A percentile compares a stretch with the other conserved stretches of the same genome.
These are phyloP conservation scores for Cranoglanis bouderius DNA, from an alignment of 2,113 vertebrate genomes.

Conservation along the genomic window DNA sequence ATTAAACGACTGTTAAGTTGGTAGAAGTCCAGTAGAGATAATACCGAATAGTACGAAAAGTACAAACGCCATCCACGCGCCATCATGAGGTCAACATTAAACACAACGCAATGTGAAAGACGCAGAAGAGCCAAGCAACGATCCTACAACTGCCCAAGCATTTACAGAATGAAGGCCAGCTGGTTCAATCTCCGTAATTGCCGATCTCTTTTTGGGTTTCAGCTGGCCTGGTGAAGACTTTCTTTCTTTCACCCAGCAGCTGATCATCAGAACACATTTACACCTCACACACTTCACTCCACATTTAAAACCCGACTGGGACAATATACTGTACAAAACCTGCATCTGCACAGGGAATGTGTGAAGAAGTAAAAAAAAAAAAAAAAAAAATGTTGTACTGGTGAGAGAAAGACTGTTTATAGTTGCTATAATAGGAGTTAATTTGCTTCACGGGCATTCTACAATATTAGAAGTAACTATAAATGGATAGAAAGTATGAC, in stretches of 20 bases:
- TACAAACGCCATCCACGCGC: no score
- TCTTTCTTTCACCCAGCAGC: constrained; percentile 12
- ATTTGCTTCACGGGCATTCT: background rate
- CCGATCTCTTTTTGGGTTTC: background rate
- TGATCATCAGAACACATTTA: background rate
- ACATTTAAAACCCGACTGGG: background rate
- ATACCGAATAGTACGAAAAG: no score
- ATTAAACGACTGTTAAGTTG: background rate
- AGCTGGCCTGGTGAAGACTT: constrained; percentile 8
- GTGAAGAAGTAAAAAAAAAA: background rate
- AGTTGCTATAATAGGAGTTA: background rate
- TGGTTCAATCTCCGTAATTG: constrained; percentile 1
- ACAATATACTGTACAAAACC: background rate
- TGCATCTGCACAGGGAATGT: background rate
- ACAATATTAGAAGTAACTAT: background rate
- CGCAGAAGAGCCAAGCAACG: no score
- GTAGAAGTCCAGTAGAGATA: background rate
- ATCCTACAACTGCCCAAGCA: background rate
- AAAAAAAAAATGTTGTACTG: no score
- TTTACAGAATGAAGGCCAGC: constrained; percentile 4
- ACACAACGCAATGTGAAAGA: background rate
- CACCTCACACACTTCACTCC: background rate
- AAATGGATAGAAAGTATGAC: background rate
- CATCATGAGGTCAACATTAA: background rate
- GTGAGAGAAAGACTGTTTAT: background rate